Evolutionary conservation across 2,113 vertebrate genomes (phyloP), one percentile per base, ranked within the genome.

Genomic region (Sturnus vulgaris): DNA sequence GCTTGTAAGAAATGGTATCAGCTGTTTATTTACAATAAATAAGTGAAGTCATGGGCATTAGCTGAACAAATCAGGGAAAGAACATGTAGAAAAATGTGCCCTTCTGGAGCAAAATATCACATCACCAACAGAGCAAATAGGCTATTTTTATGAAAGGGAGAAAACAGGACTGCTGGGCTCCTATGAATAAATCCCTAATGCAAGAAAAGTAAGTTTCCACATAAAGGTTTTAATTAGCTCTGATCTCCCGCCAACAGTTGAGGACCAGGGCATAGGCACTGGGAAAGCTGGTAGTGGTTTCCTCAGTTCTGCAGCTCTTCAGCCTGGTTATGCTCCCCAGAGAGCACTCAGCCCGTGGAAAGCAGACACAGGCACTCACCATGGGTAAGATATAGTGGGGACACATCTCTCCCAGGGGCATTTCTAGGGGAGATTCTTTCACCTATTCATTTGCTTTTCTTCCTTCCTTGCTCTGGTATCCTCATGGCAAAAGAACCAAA

Each of bases 1-100:
- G 90, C 86, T 65, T 80, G 75, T 70, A 97, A 95, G 86, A 95
- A 96, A 92, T 60, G 47, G 61, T 86, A 95, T 95, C 96, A 95
- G 86, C 90, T 97, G 92, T 94, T 94, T 95, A 92, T 96, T 96
- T 97, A 95, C 92, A 94, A 95, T 90, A 97, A 97, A 97, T 97
- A 94, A 93, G 83, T 96, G 88, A 96, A 96, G 88, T 96, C 86
- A 95, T 96, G 82, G 82, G 72, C 63, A 71, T 73, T 95, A 72
- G 76, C 65, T 89, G 91, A 86, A 93, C 81, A 93, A 96, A 96
- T 50, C 17, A 10, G n/a, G 81, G n/a, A 92, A 91, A 86, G 53
- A 88, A 91, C 78, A 77, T 33, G 86, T 60, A 90, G 83, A 72
- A 93, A 96, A 91, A 94, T 85, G 83, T 69, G 52, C 42, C 82